These are phyloP conservation scores for Mastomys natalensis DNA, from an alignment of 2,113 vertebrate species.

Conservation along the genomic window DNA sequence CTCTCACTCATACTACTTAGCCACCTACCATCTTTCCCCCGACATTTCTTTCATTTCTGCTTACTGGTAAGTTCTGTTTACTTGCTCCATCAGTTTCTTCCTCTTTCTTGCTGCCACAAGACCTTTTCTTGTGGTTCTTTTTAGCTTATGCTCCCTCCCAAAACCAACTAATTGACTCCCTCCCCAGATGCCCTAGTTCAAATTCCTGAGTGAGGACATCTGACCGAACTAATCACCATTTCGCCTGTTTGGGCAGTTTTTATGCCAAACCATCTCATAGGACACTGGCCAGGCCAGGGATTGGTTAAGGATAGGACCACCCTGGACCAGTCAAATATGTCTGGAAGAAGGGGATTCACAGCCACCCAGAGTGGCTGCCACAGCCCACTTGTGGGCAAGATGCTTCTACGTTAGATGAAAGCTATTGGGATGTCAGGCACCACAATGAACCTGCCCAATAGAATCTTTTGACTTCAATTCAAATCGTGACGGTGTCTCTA, in stretches of 20 bases:
- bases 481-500: slow-evolving; percentile 26
- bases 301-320: slow-evolving; percentile 69
- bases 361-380: slow-evolving; percentile 39
- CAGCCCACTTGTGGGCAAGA: slow-evolving; percentile 58
- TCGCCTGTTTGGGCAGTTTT: slow-evolving; percentile 73
- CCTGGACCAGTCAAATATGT: slow-evolving; percentile 62
- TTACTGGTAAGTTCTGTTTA: slow-evolving; percentile 62
- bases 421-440: neutral
- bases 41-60: slow-evolving; percentile 50
- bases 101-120: slow-evolving; percentile 53
- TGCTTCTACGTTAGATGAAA: slow-evolving; percentile 29
- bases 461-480: slow-evolving; percentile 18
- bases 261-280: slow-evolving; percentile 77
- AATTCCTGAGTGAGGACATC: slow-evolving; percentile 77
- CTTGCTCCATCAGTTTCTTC: slow-evolving; percentile 57
- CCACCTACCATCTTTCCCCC: neutral
- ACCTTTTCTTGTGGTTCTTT: slow-evolving; percentile 74
- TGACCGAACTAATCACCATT: slow-evolving; percentile 78
- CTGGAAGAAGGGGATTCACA: neutral
- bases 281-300: slow-evolving; percentile 60
- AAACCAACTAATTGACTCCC: slow-evolving; percentile 75
- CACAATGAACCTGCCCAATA: neutral
- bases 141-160: slow-evolving; percentile 47
- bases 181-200: slow-evolving; percentile 72
- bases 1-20: neutral